A percentile compares a stretch with the other conserved stretches of the same genome.
Conservation (phyloP, 2,888 invertebrate genomes). For the Eristalis arbustorum region DNA sequence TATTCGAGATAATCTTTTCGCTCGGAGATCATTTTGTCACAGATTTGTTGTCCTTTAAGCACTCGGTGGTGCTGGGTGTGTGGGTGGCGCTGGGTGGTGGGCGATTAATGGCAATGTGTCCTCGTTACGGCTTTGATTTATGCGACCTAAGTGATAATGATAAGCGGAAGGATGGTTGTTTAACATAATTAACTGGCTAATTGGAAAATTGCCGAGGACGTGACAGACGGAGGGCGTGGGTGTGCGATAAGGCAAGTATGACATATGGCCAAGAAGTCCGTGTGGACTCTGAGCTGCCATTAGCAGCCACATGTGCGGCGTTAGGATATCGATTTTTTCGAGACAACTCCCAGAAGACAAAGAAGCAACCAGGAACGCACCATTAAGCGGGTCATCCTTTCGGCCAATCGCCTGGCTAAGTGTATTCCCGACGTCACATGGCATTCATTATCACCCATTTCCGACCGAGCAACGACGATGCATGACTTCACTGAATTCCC, state of each 20-base stretch:
- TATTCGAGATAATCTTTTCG: slow-evolving; percentile 61
- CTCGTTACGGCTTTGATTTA: slow-evolving; percentile 44
- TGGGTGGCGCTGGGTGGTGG: not conserved
- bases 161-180: slow-evolving; percentile 20
- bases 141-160: slow-evolving; percentile 28
- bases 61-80: slow-evolving; percentile 15
- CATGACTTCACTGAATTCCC: not conserved
- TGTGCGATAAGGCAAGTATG: not conserved
- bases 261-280: not conserved
- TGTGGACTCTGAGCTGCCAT: not conserved
- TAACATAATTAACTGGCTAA: slow-evolving; percentile 24
- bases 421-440: not conserved
- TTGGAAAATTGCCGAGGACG: slow-evolving; percentile 11
- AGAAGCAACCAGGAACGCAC: no score
- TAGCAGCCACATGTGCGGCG: not conserved
- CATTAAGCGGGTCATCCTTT: not conserved
- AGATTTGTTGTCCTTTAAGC: slow-evolving; percentile 61
- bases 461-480: not conserved
- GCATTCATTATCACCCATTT: not conserved
- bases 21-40: slow-evolving; percentile 52
- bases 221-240: not conserved
- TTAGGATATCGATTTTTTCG: not conserved
- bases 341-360: no score
- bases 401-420: not conserved
- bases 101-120: slow-evolving; percentile 3